These are phyloP conservation scores for Panulirus ornatus DNA, from an alignment of 1,140 invertebrate species.

Conservation along the genomic window DNA sequence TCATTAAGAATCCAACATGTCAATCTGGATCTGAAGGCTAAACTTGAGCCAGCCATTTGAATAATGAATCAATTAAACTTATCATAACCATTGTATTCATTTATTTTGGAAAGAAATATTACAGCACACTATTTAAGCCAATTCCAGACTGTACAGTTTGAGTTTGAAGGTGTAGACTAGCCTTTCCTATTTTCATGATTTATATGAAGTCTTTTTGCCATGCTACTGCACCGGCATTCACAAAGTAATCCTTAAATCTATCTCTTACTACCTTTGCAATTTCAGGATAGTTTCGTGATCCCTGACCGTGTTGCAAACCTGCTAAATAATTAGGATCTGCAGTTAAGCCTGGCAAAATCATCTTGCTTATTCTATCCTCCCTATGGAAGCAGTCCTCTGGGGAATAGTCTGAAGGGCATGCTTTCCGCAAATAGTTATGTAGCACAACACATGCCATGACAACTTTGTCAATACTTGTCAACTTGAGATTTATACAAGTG, in stretches of 20 bases:
- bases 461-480: background rate
- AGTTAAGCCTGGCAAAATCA: background rate
- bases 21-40: constrained; percentile 47
- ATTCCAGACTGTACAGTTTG: background rate
- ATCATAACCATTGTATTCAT: constrained; percentile 35
- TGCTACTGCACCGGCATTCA: constrained; percentile 32
- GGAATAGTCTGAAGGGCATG: background rate
- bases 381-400: background rate
- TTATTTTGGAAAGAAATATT: constrained; percentile 42
- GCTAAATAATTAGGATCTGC: constrained; percentile 3
- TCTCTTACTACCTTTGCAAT: constrained; percentile 9
- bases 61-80: constrained; percentile 47
- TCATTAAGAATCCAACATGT: constrained; percentile 46
- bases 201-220: constrained; percentile 47
- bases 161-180: constrained; percentile 6
- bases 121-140: constrained; percentile 21
- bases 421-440: background rate
- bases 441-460: background rate
- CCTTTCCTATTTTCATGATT: constrained; percentile 44
- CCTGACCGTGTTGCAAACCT: constrained; percentile 21
- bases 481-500: background rate
- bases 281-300: constrained; percentile 25
- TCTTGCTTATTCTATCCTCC: background rate
- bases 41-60: constrained; percentile 34
- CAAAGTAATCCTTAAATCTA: constrained; percentile 15